Conservation (phyloP, 2,888 invertebrate genomes). For the Meteorus cinctellus region DNA sequence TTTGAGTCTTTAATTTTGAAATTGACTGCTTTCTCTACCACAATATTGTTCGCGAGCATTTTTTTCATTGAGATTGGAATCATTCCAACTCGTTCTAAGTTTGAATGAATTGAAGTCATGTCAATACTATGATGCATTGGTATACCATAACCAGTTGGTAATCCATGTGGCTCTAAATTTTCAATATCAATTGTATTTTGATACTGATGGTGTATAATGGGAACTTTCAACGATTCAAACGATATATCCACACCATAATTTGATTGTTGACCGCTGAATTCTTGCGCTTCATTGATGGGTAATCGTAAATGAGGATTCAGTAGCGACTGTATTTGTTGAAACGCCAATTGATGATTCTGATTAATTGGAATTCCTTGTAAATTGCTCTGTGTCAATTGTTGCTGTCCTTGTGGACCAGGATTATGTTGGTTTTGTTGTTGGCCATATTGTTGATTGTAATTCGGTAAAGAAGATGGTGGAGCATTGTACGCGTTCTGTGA, state of each 20-base stretch:
- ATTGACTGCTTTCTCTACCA: slow-evolving; percentile 44
- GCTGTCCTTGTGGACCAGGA: slow-evolving; percentile 30
- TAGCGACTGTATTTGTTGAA: slow-evolving; percentile 41
- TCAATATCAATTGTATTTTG: slow-evolving; percentile 41
- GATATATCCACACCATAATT: neutral
- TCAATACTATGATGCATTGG: slow-evolving; percentile 28
- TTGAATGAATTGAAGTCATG: neutral
- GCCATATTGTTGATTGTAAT: slow-evolving; percentile 38
- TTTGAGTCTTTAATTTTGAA: slow-evolving; percentile 45
- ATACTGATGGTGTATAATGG: slow-evolving; percentile 49
- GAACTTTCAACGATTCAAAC: slow-evolving; percentile 52
- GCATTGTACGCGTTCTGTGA: slow-evolving; percentile 34
- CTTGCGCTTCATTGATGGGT: slow-evolving; percentile 28
- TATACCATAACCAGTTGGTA: slow-evolving; percentile 14
- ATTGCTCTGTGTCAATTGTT: slow-evolving; percentile 40
- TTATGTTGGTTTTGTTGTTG: slow-evolving; percentile 32
- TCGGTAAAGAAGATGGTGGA: slow-evolving; percentile 28
- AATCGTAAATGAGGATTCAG: slow-evolving; percentile 44
- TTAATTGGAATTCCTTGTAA: slow-evolving; percentile 17
- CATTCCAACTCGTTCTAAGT: slow-evolving; percentile 13
- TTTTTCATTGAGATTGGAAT: slow-evolving; percentile 16
- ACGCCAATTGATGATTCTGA: slow-evolving; percentile 40
- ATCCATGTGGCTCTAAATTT: slow-evolving; percentile 4
- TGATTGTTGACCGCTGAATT: slow-evolving; percentile 11
- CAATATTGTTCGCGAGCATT: slow-evolving; percentile 22